These are phyloP conservation scores for Drosophila bipectinata DNA, from an alignment of 1,140 invertebrate genomes.

Conservation along the genomic window DNA sequence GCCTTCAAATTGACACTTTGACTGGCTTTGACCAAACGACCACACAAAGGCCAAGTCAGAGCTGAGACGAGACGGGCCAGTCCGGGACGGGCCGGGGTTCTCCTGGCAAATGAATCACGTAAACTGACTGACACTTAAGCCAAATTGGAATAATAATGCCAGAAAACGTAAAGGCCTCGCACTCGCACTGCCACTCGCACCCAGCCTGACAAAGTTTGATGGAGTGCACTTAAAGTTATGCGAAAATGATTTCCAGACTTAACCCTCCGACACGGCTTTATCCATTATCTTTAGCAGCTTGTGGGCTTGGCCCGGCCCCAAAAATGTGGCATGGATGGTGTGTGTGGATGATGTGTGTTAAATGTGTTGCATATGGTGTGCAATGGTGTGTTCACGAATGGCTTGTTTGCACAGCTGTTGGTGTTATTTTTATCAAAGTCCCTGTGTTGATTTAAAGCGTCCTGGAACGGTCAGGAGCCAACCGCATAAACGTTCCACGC, in stretches of 20 bases:
- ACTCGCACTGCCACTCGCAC: neutral
- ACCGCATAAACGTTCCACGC: constrained; percentile 46
- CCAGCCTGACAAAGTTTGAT: constrained; percentile 50
- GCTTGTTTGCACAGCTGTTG: constrained; percentile 59
- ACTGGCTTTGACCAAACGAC: constrained; percentile 18
- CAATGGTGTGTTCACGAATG: constrained; percentile 10
- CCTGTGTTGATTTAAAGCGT: constrained; percentile 63
- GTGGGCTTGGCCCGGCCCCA: neutral
- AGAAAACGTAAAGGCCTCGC: constrained; percentile 27
- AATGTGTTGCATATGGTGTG: constrained; percentile 29
- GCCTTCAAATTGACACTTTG: constrained; percentile 44
- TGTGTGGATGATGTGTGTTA: constrained; percentile 7
- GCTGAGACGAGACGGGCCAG: neutral
- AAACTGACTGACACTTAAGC: constrained; percentile 60
- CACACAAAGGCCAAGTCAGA: constrained; percentile 27
- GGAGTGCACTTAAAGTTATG: constrained; percentile 58
- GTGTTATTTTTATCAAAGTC: constrained; percentile 59
- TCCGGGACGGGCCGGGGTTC: neutral
- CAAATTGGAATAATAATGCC: constrained; percentile 44
- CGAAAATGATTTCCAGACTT: constrained; percentile 47
- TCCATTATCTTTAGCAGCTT: constrained; percentile 26
- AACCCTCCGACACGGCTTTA: constrained; percentile 6
- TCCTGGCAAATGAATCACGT: constrained; percentile 34
- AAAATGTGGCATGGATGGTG: neutral
- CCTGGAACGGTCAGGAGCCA: constrained; percentile 40